These are phyloP conservation scores for Daubentonia madagascariensis DNA, from an alignment of 2,113 vertebrate genomes.

Conservation along the genomic window DNA sequence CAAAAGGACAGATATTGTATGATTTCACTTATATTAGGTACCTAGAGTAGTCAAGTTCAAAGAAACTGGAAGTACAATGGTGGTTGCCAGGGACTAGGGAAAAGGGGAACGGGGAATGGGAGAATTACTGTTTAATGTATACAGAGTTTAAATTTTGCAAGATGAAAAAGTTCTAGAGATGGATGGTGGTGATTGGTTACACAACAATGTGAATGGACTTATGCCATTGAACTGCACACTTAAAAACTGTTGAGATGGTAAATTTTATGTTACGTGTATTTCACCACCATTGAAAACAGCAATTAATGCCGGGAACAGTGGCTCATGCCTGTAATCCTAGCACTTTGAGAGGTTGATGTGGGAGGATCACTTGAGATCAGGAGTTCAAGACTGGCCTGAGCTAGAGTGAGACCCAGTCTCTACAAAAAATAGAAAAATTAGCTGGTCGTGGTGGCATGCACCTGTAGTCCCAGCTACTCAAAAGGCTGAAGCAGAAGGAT, in stretches of 20 bases:
- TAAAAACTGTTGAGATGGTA: neutral
- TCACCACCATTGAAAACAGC: neutral
- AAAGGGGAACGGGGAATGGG: neutral
- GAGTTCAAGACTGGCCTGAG: too few species aligned
- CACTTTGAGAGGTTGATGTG: too few species aligned
- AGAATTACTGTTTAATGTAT: neutral
- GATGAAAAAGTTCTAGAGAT: neutral
- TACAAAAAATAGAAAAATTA: too few species aligned
- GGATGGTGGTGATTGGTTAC: neutral
- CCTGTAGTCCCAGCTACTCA: too few species aligned
- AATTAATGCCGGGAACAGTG: neutral
- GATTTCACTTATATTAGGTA: neutral
- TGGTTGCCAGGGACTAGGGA: neutral
- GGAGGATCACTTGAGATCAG: too few species aligned
- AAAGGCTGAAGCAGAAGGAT: too few species aligned
- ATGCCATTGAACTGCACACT: neutral
- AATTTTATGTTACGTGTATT: neutral
- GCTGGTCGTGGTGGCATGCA: too few species aligned
- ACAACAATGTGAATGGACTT: neutral
- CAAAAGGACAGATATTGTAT: neutral
- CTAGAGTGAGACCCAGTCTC: too few species aligned
- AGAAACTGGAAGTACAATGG: neutral
- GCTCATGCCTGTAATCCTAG: too few species aligned
- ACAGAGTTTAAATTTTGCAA: neutral
- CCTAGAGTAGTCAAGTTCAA: neutral